A percentile compares a stretch with the other conserved stretches of the same genome.
Evolutionary conservation across 2,113 vertebrate species (phyloP).

Genomic region (Nothobranchius kuhntae): DNA sequence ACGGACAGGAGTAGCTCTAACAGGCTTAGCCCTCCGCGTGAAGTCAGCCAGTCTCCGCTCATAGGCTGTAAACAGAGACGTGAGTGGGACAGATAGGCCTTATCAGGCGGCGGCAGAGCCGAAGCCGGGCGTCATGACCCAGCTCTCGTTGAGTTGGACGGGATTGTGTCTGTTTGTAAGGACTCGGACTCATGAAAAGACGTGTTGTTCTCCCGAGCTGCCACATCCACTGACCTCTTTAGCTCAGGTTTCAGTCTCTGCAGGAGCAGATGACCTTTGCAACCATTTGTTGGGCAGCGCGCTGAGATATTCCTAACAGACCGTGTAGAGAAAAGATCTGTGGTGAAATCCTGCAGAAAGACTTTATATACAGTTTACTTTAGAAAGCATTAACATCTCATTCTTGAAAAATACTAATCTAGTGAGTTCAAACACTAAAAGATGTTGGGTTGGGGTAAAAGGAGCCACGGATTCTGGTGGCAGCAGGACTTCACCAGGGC

Average conservation of each 20-base stretch:
- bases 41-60: slow-evolving; percentile 40
- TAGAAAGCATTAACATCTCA: too few species aligned
- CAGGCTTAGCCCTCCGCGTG: slow-evolving; percentile 65
- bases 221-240: slow-evolving; percentile 38
- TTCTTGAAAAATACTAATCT: too few species aligned
- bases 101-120: slow-evolving; percentile 66
- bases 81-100: slow-evolving; percentile 67
- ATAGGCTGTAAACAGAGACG: slow-evolving; percentile 59
- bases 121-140: background rate
- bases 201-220: slow-evolving; percentile 29
- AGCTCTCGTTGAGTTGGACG: background rate
- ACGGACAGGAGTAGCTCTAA: slow-evolving; percentile 56
- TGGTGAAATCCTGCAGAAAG: background rate
- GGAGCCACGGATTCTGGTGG: too few species aligned
- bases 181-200: background rate
- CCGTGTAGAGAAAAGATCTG: slow-evolving; percentile 24
- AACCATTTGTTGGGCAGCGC: slow-evolving; percentile 42
- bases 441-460: too few species aligned
- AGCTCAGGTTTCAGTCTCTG: slow-evolving; percentile 61
- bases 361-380: too few species aligned
- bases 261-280: slow-evolving; percentile 51
- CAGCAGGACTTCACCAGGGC: too few species aligned
- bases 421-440: too few species aligned
- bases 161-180: background rate
- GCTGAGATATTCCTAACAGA: slow-evolving; percentile 20